Evolutionary conservation across 1,140 invertebrate genomes (phyloP).

Genomic region (Aplysia californica): DNA sequence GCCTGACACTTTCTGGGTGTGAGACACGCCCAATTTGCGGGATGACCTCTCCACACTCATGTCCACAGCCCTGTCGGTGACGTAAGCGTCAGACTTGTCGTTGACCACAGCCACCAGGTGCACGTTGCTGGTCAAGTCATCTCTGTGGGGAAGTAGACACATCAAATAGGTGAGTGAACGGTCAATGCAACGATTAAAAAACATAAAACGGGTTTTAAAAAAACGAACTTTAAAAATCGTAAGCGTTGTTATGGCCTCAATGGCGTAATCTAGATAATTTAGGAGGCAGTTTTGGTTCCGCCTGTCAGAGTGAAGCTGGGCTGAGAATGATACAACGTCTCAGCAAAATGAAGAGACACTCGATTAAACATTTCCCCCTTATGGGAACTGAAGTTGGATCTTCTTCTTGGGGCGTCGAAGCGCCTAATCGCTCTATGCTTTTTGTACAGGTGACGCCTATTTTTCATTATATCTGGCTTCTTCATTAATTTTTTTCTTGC

Average conservation of each 20-base stretch:
- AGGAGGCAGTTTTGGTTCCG: not conserved
- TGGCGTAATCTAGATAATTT: not conserved
- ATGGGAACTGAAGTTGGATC: no score
- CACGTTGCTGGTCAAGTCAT: conserved; percentile 27
- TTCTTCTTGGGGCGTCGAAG: not conserved
- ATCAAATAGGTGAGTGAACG: no score
- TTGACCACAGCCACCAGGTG: not conserved
- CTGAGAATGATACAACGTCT: not conserved
- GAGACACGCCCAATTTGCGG: conserved; percentile 13
- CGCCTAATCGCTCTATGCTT: not conserved
- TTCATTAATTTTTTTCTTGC: not conserved
- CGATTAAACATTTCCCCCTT: no score
- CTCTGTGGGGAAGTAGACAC: no score
- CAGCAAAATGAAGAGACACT: no score
- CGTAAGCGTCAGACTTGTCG: not conserved
- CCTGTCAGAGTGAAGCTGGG: not conserved
- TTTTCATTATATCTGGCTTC: not conserved
- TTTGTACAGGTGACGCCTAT: not conserved
- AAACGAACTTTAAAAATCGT: no score
- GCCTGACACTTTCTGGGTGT: not conserved
- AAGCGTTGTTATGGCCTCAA: not conserved
- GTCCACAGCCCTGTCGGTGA: not conserved
- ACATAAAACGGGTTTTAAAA: no score
- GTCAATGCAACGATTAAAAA: no score
- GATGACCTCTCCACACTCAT: conserved; percentile 14